These are phyloP conservation scores for Paracentrotus lividus DNA, from an alignment of 53 echinoderm and acorn worm species.

Conservation along the genomic window DNA sequence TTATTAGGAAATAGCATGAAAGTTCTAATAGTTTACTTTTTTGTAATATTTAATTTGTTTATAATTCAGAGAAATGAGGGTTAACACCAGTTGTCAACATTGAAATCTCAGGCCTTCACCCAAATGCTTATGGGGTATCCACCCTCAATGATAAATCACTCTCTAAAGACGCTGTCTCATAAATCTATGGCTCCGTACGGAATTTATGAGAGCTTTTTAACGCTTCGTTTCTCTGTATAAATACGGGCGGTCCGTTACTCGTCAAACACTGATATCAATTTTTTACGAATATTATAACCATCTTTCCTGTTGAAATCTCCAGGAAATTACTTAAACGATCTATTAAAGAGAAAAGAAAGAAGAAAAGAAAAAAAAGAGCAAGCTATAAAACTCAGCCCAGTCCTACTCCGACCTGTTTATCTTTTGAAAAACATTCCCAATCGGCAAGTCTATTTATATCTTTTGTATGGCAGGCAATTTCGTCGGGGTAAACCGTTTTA, in stretches of 20 bases:
- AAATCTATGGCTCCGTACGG: neutral
- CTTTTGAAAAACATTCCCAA: neutral
- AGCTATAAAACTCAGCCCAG: neutral
- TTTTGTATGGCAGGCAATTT: conserved; percentile 10
- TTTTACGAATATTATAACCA: neutral
- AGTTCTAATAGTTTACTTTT: neutral
- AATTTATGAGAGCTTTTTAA: conserved; percentile 6
- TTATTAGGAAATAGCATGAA: too few species aligned
- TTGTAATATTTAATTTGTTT: neutral
- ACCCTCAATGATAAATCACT: conserved; percentile 1
- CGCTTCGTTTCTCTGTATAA: neutral
- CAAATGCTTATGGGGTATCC: neutral
- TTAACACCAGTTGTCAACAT: neutral
- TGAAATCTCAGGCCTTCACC: neutral
- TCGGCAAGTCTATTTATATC: neutral
- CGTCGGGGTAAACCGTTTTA: neutral
- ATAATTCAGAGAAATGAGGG: conserved; percentile 7
- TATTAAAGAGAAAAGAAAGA: too few species aligned
- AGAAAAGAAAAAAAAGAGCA: too few species aligned
- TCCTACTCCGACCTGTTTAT: neutral
- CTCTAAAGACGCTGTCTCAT: neutral
- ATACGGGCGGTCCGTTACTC: neutral
- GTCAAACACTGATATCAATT: neutral
- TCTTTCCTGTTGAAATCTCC: neutral
- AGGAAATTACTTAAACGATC: neutral